These are phyloP conservation scores for Temnothorax ravouxi DNA, from an alignment of 2,888 invertebrate genomes.

Conservation along the genomic window DNA sequence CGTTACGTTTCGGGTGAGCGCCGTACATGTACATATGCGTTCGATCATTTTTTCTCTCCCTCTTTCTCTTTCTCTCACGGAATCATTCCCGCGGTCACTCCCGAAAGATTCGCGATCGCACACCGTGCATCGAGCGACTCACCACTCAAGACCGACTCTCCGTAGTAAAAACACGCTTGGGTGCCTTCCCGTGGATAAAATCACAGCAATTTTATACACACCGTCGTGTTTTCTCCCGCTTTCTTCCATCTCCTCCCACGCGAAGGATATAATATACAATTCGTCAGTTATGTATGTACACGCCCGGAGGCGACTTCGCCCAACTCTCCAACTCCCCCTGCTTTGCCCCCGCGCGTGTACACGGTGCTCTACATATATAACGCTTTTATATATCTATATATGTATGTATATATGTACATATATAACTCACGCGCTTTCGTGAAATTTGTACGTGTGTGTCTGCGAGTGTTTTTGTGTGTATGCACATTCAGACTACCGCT, in stretches of 20 bases:
- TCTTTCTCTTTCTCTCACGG: constrained; percentile 1
- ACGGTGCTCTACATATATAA: constrained; percentile 69
- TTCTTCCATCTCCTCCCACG: constrained; percentile 37
- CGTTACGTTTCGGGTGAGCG: constrained; percentile 25
- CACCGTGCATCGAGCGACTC: constrained; percentile 18
- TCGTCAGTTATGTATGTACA: constrained; percentile 48
- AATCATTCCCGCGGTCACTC: constrained; percentile 15
- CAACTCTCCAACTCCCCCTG: neutral
- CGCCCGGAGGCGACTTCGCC: constrained; percentile 31
- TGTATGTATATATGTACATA: constrained; percentile 71
- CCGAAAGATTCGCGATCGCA: constrained; percentile 43
- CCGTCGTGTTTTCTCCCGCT: constrained; percentile 57
- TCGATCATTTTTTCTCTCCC: constrained; percentile 13
- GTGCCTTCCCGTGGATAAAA: constrained; percentile 77
- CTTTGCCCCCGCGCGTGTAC: constrained; percentile 47
- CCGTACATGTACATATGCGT: neutral
- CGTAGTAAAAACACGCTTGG: constrained; percentile 54
- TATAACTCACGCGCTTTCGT: constrained; percentile 70
- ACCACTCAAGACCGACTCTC: constrained; percentile 52
- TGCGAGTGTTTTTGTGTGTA: constrained; percentile 53
- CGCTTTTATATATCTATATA: constrained; percentile 71
- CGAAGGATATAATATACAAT: constrained; percentile 53
- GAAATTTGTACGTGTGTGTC: constrained; percentile 68
- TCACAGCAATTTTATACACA: constrained; percentile 81
- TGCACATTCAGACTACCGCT: constrained; percentile 8